These are phyloP conservation scores for Xenus cinereus DNA, from an alignment of 2,113 vertebrate genomes.

Conservation along the genomic window DNA sequence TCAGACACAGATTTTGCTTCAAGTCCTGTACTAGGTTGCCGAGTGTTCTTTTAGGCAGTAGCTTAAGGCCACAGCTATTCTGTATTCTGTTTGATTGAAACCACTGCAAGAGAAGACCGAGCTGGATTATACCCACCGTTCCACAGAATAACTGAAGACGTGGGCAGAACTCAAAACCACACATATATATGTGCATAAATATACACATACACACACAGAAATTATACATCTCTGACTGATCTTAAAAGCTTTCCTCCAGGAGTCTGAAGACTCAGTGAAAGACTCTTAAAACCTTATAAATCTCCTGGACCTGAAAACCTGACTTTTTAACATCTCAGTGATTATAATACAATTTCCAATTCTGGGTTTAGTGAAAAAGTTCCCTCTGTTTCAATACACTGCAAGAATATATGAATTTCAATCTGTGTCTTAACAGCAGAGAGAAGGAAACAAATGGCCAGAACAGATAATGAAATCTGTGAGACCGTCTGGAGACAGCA, in stretches of 20 bases:
- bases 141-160: not conserved
- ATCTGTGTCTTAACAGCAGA: not conserved
- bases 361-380: not conserved
- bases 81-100: conserved; percentile 23
- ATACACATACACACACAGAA: not conserved
- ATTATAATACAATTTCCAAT: not conserved
- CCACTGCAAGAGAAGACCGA: not conserved
- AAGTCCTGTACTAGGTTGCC: not conserved
- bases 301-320: not conserved
- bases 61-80: not conserved
- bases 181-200: not conserved
- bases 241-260: not conserved
- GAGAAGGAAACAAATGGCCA: not conserved
- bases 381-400: not conserved
- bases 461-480: not conserved
- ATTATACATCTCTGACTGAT: not conserved
- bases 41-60: not conserved
- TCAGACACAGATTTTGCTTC: conserved; percentile 3
- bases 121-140: not conserved
- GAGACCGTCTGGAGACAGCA: not conserved
- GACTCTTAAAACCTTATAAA: not conserved
- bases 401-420: not conserved
- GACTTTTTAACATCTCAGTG: not conserved
- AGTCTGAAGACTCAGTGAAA: not conserved
- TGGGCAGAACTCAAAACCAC: not conserved